Evolutionary conservation across 2,797 vertebrate genomes (phyloP).

Genomic region (Darevskia nairensis): DNA sequence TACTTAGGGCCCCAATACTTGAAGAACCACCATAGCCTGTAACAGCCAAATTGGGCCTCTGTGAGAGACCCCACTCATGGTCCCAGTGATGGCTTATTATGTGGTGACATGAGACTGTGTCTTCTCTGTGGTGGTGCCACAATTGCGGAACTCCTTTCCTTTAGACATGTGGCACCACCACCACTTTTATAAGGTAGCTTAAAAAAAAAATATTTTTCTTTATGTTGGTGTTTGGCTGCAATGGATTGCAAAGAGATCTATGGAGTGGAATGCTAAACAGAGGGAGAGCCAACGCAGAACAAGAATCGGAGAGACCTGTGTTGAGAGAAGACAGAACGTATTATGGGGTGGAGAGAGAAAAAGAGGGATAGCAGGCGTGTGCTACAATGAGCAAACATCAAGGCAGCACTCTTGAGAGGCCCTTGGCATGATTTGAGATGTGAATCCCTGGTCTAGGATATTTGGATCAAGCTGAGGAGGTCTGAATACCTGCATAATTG

Average conservation of each 20-base stretch:
- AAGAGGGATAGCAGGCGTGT: background rate
- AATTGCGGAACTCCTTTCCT: no score
- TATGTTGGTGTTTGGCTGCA: background rate
- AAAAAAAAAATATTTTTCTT: no score
- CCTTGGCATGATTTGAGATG: background rate
- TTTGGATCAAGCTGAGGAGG: conserved; percentile 32
- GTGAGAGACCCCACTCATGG: no score
- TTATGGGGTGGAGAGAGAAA: no score
- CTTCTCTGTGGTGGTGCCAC: no score
- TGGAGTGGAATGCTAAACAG: background rate
- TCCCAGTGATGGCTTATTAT: no score
- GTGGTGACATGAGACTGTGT: no score
- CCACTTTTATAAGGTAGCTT: no score
- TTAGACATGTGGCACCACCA: no score
- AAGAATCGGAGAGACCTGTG: background rate
- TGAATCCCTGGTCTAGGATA: background rate
- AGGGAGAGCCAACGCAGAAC: background rate
- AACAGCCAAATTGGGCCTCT: no score
- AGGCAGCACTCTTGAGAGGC: background rate
- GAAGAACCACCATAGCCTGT: no score
- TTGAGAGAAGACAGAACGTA: background rate
- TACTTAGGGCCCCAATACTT: no score
- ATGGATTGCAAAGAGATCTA: background rate
- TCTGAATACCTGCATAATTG: conserved; percentile 36
- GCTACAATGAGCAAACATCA: background rate